Percentiles rank a stretch among this genome's conserved stretches.
Evolutionary conservation across 2,113 vertebrate genomes (phyloP).

Genomic region (Hepsetus odoe): DNA sequence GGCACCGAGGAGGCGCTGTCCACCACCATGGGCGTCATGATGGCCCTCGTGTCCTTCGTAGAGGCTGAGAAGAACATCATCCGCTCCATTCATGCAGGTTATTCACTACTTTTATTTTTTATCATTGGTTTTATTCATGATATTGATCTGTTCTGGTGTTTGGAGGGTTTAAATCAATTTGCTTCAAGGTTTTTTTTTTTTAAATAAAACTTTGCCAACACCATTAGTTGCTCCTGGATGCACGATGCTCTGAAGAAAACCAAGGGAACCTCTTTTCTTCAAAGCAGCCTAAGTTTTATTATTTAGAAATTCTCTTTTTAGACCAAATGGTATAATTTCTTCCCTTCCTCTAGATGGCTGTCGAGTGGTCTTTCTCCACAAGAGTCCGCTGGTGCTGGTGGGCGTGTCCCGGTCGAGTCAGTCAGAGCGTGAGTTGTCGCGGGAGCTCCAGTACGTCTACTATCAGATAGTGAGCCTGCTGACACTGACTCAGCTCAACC

Average conservation of each 20-base stretch:
- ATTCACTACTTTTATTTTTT: background rate
- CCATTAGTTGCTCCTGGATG: too few relatives aligned
- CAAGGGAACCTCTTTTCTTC: too few relatives aligned
- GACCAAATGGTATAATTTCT: too few relatives aligned
- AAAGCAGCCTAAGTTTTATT: too few relatives aligned
- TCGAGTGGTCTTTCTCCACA: constrained; percentile 93
- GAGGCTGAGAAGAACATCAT: constrained; percentile 93
- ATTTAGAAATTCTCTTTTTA: too few relatives aligned
- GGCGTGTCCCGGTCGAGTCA: constrained; percentile 87
- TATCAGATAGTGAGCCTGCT: constrained; percentile 97
- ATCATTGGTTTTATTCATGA: background rate
- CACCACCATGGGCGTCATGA: constrained; percentile 97
- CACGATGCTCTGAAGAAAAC: too few relatives aligned
- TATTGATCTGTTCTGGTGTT: background rate
- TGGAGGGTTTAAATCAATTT: too few relatives aligned
- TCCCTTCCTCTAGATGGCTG: constrained; percentile 81
- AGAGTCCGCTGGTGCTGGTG: constrained; percentile 93
- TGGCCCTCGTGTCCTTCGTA: constrained; percentile 93
- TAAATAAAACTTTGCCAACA: too few relatives aligned
- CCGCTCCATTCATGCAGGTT: constrained; percentile 95
- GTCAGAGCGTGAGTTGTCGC: constrained; percentile 89
- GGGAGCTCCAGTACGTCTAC: constrained; percentile 96
- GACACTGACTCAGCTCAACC: constrained; percentile 92
- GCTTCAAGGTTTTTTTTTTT: too few relatives aligned
- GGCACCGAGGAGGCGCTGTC: constrained; percentile 95